These are phyloP conservation scores for Aquatica leii DNA, from an alignment of 2,888 invertebrate species.

Conservation along the genomic window DNA sequence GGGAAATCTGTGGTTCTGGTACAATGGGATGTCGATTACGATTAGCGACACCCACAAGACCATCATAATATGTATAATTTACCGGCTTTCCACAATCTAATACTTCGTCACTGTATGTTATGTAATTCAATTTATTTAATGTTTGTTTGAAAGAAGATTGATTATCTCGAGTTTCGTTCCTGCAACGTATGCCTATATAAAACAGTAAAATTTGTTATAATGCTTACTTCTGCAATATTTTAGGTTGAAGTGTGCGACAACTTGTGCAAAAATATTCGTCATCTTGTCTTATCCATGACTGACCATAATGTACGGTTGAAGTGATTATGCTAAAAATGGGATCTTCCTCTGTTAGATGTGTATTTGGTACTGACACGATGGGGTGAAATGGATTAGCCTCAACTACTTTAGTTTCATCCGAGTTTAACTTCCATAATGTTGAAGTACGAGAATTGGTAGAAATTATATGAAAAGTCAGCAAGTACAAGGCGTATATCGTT, in stretches of 20 bases:
- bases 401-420: slow-evolving; percentile 78
- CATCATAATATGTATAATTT: slow-evolving; percentile 89
- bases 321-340: slow-evolving; percentile 79
- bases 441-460: slow-evolving; percentile 82
- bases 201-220: background rate
- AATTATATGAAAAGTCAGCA: slow-evolving; percentile 76
- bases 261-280: slow-evolving; percentile 71
- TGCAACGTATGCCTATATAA: slow-evolving; percentile 1
- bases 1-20: slow-evolving; percentile 84
- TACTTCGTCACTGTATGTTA: slow-evolving; percentile 67
- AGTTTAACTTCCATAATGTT: slow-evolving; percentile 82
- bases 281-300: slow-evolving; percentile 73
- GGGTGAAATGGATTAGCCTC: slow-evolving; percentile 69
- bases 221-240: slow-evolving; percentile 32
- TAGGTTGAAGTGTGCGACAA: slow-evolving; percentile 65
- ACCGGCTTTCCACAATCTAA: slow-evolving; percentile 86
- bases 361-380: slow-evolving; percentile 57
- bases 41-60: slow-evolving; percentile 84
- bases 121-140: slow-evolving; percentile 25
- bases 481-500: slow-evolving; percentile 72
- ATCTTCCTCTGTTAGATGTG: slow-evolving; percentile 66
- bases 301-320: slow-evolving; percentile 73
- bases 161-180: slow-evolving; percentile 36
- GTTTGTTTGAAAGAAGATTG: slow-evolving; percentile 30
- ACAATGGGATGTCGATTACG: slow-evolving; percentile 83